These are phyloP conservation scores for Pammene aurita DNA, from an alignment of 2,888 invertebrate genomes.

Conservation along the genomic window DNA sequence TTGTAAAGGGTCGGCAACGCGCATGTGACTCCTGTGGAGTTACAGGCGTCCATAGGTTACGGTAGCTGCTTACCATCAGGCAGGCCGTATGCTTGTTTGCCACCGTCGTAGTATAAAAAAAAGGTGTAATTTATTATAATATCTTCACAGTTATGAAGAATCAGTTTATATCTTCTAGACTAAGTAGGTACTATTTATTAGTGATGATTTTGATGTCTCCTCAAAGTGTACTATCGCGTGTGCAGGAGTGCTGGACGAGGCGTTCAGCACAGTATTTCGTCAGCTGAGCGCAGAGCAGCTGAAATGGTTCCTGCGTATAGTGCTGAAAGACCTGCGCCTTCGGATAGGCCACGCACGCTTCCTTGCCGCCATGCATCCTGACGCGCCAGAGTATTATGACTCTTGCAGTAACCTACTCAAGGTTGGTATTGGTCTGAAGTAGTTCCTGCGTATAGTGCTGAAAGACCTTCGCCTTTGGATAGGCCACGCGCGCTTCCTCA, in stretches of 20 bases:
- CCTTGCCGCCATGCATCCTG: constrained; percentile 88
- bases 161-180: too few species aligned
- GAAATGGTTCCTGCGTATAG: constrained; percentile 95
- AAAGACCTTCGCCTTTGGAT: constrained; percentile 92
- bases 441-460: constrained; percentile 94
- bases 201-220: too few species aligned
- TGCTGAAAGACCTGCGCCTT: constrained; percentile 92
- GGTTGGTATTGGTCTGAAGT: constrained; percentile 87
- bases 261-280: constrained; percentile 86
- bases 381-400: constrained; percentile 90
- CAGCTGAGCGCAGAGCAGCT: constrained; percentile 89
- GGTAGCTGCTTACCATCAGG: too few species aligned
- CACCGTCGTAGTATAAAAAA: too few species aligned
- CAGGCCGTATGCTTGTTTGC: too few species aligned
- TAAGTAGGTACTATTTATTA: too few species aligned
- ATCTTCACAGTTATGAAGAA: too few species aligned
- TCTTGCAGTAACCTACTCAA: constrained; percentile 87
- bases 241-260: constrained; percentile 63
- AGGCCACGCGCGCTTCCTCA: constrained; percentile 87
- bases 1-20: too few species aligned
- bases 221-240: too few species aligned
- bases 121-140: too few species aligned
- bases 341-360: constrained; percentile 89
- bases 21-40: too few species aligned
- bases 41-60: too few species aligned